Evolutionary conservation across 92 coral and sea anemone genomes (phyloP), one percentile per base, ranked within the genome.

Genomic region (Epizoanthus illoricatus): DNA sequence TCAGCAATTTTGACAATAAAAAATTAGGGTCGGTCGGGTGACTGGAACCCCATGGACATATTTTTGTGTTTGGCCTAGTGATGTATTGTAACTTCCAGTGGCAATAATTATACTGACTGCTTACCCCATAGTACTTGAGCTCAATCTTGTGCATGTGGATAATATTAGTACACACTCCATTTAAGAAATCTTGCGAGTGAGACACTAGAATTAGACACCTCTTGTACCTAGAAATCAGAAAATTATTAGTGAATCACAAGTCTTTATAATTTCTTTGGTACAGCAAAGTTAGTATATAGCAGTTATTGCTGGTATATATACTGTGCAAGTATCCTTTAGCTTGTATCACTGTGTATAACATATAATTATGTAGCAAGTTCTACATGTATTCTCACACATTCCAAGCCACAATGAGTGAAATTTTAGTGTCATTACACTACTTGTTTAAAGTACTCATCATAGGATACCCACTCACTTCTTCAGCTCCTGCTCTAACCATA

Each of bases 91-190:
- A 65, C 42, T 10, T 7, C 49, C 23, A 68, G 28, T 12, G 15
- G 1, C 23, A 5, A 9, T 4, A 81, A 47, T 49, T 12, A 15
- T n/a, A 18, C 17, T 8, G 11, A 42, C 20, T 69, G 63, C 98
- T 91, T 85, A 96, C 99, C 86, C 99, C 99, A 90, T 91, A 96
- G 84, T 88, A 91, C 49, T 84, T 90, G 28, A 96, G 97, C 72
- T 80, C 73, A 45, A 74, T 76, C 76, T 91, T 86, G 71, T 92
- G 90, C 92, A 96, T 85, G 81, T 96, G 98, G 16, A 96, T 93
- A 76, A 96, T 93, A 74, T 91, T 96, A 52, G 99, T 96, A 60
- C 99, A 96, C 57, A 96, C 99, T 75, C 99, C 99, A 91, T 96
- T 96, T 5, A 96, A 89, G 79, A 96, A 96, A 85, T 96, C 99